Conservation (phyloP, 1,140 invertebrate genomes). For the Lasioglossum baleicum region DNA sequence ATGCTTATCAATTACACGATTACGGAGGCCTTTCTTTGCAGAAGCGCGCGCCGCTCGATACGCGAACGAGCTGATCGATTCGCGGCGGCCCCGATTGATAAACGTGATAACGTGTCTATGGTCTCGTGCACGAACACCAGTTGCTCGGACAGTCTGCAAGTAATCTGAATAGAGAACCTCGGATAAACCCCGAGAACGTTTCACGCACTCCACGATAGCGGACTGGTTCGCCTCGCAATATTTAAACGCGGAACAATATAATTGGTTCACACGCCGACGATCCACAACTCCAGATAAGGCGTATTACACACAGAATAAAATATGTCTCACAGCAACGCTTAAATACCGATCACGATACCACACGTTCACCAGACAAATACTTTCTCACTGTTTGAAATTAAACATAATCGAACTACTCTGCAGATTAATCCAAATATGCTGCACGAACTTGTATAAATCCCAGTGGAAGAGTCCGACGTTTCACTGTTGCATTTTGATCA, state of each 20-base stretch:
- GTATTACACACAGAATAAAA: not conserved
- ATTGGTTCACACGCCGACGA: not conserved
- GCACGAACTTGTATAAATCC: not conserved
- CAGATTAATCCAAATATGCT: not conserved
- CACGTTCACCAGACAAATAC: conserved; percentile 55
- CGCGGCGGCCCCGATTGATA: conserved; percentile 4
- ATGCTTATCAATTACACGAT: conserved; percentile 29
- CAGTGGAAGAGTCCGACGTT: too few relatives aligned
- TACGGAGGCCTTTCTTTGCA: not conserved
- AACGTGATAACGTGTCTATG: not conserved
- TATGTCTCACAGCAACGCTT: not conserved
- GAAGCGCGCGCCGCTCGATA: not conserved
- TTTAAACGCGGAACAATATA: not conserved
- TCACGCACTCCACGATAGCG: not conserved
- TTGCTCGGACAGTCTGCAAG: conserved; percentile 53
- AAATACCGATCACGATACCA: conserved; percentile 53
- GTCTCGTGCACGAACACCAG: conserved; percentile 57
- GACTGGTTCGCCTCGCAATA: not conserved
- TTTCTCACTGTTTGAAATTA: not conserved
- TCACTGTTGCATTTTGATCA: too few relatives aligned
- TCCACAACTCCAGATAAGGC: not conserved
- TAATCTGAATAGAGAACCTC: conserved; percentile 22
- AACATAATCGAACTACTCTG: not conserved
- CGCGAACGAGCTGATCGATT: conserved; percentile 8
- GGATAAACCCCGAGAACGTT: not conserved